These are phyloP conservation scores for Schlechtendalia chinensis DNA, from an alignment of 1,140 invertebrate genomes.

Conservation along the genomic window DNA sequence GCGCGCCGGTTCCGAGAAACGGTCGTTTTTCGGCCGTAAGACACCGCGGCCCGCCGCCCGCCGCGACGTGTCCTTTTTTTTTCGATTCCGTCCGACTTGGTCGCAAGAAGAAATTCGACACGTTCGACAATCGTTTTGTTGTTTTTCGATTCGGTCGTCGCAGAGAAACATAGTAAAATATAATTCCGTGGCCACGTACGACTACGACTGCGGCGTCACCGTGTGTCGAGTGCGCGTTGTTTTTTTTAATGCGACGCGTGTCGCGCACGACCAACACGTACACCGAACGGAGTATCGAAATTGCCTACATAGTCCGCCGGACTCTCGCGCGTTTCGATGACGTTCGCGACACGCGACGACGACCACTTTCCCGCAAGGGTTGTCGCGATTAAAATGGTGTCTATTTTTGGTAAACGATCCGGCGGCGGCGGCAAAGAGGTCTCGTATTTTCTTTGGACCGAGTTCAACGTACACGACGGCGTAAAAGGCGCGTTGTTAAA, in stretches of 20 bases:
- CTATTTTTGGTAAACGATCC: slow-evolving; percentile 20
- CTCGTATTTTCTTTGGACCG: slow-evolving; percentile 34
- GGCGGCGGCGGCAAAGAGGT: neutral
- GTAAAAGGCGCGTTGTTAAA: slow-evolving; percentile 33
- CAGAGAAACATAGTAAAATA: no score
- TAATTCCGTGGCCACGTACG: no score
- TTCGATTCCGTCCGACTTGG: no score
- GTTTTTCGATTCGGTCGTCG: no score
- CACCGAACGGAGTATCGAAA: neutral
- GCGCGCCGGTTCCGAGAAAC: neutral
- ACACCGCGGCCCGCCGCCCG: no score
- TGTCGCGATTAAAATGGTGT: slow-evolving; percentile 25
- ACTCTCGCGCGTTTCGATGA: neutral
- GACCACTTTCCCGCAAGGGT: neutral
- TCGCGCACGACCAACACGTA: no score
- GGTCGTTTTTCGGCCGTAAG: slow-evolving; percentile 18
- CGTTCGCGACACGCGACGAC: neutral
- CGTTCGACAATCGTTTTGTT: no score
- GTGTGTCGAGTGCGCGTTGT: no score
- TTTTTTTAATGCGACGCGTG: no score
- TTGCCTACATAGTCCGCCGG: slow-evolving; percentile 28
- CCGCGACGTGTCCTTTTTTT: no score
- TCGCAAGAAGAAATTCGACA: no score
- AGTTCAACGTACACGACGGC: slow-evolving; percentile 18
- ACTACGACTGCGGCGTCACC: no score